A percentile compares a stretch with the other conserved stretches of the same genome.
Conservation (phyloP, 2,113 vertebrate species). For the Grammomys surdaster region DNA sequence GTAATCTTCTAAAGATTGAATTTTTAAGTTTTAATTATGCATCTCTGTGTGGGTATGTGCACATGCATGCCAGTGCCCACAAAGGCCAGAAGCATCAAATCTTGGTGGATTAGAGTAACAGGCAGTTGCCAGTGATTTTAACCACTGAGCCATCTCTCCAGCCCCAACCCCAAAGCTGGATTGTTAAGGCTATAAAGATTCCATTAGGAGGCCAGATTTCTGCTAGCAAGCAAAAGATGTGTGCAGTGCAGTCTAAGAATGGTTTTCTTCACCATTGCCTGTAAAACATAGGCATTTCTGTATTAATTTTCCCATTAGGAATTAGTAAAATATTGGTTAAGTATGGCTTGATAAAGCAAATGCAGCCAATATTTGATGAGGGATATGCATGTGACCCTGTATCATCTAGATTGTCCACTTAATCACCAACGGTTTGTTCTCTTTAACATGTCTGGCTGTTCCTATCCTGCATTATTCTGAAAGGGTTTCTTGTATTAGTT, state of each 20-base stretch:
- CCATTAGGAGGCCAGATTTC: not conserved
- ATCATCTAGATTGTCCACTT: not conserved
- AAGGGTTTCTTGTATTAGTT: not conserved
- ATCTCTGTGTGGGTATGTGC: not conserved
- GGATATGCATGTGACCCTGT: not conserved
- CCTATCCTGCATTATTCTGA: not conserved
- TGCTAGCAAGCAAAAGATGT: not conserved
- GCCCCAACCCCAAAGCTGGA: not conserved
- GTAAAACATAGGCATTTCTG: constrained; percentile 2
- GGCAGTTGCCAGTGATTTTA: not conserved
- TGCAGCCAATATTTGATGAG: not conserved
- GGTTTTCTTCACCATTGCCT: not conserved
- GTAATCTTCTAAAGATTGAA: not conserved
- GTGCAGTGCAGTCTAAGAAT: not conserved
- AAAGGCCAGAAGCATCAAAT: not conserved
- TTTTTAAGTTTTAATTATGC: not conserved
- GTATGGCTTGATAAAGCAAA: not conserved
- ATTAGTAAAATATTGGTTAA: constrained; percentile 48
- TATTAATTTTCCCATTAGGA: constrained; percentile 46
- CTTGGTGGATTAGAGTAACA: not conserved
- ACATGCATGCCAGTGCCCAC: too few relatives aligned
- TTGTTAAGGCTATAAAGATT: not conserved
- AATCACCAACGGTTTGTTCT: not conserved
- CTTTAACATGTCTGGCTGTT: not conserved
- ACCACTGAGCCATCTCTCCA: not conserved